These are phyloP conservation scores for Lanistes nyassanus DNA, from an alignment of 1,140 invertebrate species.

Conservation along the genomic window DNA sequence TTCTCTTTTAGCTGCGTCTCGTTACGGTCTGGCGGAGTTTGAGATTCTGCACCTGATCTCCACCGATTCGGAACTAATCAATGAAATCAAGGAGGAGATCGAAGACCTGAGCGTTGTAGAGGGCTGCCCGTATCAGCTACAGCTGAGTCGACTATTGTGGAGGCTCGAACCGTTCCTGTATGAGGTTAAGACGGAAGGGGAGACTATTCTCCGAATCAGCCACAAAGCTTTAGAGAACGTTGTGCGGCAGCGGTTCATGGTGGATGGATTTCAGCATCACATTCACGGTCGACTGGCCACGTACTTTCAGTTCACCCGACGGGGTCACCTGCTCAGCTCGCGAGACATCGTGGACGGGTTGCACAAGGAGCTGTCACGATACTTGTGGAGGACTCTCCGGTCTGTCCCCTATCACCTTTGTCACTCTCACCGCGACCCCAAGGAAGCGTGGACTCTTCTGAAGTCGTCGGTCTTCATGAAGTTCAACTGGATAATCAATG, in stretches of 20 bases:
- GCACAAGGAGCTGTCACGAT: slow-evolving; percentile 24
- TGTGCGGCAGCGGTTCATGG: slow-evolving; percentile 29
- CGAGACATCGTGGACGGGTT: slow-evolving; percentile 31
- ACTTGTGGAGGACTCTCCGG: slow-evolving; percentile 36
- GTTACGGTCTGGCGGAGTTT: slow-evolving; percentile 31
- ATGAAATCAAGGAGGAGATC: slow-evolving; percentile 33
- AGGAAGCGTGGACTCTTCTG: slow-evolving; percentile 25
- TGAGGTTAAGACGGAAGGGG: slow-evolving; percentile 35
- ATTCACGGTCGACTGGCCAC: slow-evolving; percentile 36
- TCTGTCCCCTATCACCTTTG: slow-evolving; percentile 41
- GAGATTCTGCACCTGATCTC: slow-evolving; percentile 36
- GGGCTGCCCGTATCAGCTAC: slow-evolving; percentile 38
- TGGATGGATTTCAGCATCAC: slow-evolving; percentile 20
- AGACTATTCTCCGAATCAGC: slow-evolving; percentile 29
- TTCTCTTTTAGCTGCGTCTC: slow-evolving; percentile 29
- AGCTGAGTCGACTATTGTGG: slow-evolving; percentile 29
- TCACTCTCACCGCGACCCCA: slow-evolving; percentile 25
- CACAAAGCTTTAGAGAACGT: slow-evolving; percentile 14
- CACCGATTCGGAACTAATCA: slow-evolving; percentile 28
- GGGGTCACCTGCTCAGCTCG: slow-evolving; percentile 32
- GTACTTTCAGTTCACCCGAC: slow-evolving; percentile 36
- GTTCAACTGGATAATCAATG: slow-evolving; percentile 40
- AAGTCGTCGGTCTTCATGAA: slow-evolving; percentile 40
- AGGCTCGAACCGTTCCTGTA: slow-evolving; percentile 28
- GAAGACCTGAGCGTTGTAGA: slow-evolving; percentile 34